Base-by-base conservation (phyloP, 2,888 invertebrate genomes). In the Caenorhabditis sp. region DNA sequence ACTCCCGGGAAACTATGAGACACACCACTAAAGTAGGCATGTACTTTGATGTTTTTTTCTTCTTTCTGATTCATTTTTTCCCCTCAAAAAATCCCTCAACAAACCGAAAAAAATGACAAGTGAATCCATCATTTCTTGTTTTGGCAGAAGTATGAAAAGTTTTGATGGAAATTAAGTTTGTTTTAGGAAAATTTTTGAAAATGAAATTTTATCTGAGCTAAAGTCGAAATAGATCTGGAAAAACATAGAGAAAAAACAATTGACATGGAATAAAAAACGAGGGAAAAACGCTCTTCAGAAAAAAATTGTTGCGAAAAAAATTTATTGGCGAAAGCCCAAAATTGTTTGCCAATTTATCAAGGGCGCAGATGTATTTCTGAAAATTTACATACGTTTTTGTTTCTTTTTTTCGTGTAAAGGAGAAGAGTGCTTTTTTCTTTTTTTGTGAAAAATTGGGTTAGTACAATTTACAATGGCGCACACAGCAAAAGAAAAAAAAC, bases 401-500 rank as follows among this genome's bases (percentile, higher is more conserved):
- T 43, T 7, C 17, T 43, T 43, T 3, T 43, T 43, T 43, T 17
- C 17, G 17, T 2, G 14, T 43, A 43, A 17, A 17, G 14, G 43
- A 43, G n/a, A 43, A 43, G 43, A 43, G 43, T 43, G 43, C 43
- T 43, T 43, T 43, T 43, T 43, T 36, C 7, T 36, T 5, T 36
- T 36, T 5, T 36, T 5, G 36, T 43, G 43, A 43, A 43, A 67
- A 67, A 67, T 67, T 71, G 71, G 63, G 70, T 70, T 71, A 67
- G 71, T 71, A 67, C 66, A 67, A 71, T 63, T 66, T 71, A 67
- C 66, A 67, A 71, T 63, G 71, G 67, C 71, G 67, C 63, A 14
- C 43, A 43, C 17, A 43, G 43, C 2, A 66, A 67, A 66, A 71
- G 59, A 60, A 71, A 61, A 67, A 71, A 62, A 62, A 65, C 59